These are phyloP conservation scores for Cephus cinctus DNA, from an alignment of 1,140 invertebrate species.

Conservation along the genomic window DNA sequence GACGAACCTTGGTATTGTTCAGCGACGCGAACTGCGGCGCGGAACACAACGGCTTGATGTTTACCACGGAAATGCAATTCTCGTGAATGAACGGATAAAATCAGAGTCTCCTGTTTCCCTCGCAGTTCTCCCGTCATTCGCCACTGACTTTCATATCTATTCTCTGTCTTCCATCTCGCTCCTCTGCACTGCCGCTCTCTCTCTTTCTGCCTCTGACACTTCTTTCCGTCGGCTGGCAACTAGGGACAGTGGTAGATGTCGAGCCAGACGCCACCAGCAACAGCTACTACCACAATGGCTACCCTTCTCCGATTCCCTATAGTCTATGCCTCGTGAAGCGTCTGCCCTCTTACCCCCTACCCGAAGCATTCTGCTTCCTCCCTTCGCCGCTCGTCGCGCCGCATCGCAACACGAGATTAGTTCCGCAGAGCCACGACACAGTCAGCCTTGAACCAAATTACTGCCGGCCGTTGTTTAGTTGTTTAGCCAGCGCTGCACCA, in stretches of 20 bases:
- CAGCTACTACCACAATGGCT: background rate
- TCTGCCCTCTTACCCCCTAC: conserved; percentile 6
- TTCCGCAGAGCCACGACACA: conserved; percentile 24
- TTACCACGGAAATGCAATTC: too few species aligned
- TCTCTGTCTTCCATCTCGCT: too few species aligned
- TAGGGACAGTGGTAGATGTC: too few species aligned
- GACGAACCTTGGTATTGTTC: too few species aligned
- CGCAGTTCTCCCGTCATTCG: too few species aligned
- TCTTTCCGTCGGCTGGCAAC: too few species aligned
- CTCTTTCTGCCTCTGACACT: too few species aligned
- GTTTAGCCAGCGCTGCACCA: conserved; percentile 21
- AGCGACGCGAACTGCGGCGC: too few species aligned
- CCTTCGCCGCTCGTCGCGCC: conserved; percentile 10
- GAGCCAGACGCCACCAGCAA: background rate
- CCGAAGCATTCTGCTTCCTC: conserved; percentile 8
- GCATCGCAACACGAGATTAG: conserved; percentile 23
- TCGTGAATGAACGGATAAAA: conserved; percentile 1
- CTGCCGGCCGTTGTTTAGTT: conserved; percentile 33
- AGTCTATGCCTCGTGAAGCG: conserved; percentile 17
- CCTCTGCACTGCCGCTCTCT: too few species aligned
- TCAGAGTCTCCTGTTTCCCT: too few species aligned
- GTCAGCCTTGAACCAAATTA: conserved; percentile 41
- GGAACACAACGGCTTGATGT: too few species aligned
- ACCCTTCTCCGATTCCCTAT: background rate
- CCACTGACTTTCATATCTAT: too few species aligned